Percentiles rank a stretch among this genome's conserved stretches.
Conservation (phyloP, 2,797 vertebrate genomes). For the Cynopterus sphinx region DNA sequence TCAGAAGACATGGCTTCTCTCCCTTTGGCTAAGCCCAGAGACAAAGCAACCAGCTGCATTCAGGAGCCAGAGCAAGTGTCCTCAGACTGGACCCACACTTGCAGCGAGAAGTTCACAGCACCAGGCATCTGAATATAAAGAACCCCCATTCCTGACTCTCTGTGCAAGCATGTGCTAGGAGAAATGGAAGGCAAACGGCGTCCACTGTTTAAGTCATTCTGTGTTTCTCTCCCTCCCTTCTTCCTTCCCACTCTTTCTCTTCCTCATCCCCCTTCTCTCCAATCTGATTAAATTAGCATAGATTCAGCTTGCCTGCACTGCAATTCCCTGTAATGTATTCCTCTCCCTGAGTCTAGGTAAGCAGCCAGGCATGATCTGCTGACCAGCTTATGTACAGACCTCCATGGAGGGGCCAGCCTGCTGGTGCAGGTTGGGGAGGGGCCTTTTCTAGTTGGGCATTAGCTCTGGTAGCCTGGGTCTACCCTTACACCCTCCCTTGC, state of each 20-base stretch:
- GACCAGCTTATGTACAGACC: background rate
- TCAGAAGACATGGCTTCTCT: background rate
- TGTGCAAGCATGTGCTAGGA: too few relatives aligned
- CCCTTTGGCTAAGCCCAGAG: background rate
- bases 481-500: background rate
- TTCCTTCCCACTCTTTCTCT: accelerated
- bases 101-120: background rate
- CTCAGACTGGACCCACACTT: background rate
- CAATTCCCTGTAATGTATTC: background rate
- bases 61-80: background rate
- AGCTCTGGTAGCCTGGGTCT: background rate
- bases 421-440: too few relatives aligned
- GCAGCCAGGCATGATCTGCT: background rate
- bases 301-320: background rate
- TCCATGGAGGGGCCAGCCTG: background rate
- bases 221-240: background rate
- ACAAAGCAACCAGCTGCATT: background rate
- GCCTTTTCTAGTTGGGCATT: background rate
- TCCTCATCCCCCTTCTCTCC: background rate
- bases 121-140: accelerated
- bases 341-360: background rate
- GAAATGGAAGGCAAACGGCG: background rate
- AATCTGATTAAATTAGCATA: background rate
- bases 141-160: background rate
- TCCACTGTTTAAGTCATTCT: background rate